Conservation (phyloP, 1,140 invertebrate species). For the Helicoverpa zea region DNA sequence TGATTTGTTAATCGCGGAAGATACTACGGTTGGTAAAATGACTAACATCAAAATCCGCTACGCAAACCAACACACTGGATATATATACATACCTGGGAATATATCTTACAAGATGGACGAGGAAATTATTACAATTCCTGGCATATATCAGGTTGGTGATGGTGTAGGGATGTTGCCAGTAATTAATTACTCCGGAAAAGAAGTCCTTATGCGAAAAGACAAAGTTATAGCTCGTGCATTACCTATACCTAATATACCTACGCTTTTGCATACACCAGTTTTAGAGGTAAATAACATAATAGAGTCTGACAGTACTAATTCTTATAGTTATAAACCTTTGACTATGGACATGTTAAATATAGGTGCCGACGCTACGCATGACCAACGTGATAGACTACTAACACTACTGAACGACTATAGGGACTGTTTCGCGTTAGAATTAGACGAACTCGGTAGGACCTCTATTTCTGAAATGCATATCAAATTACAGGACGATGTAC, state of each 20-base stretch:
- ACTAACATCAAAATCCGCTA: too few relatives aligned
- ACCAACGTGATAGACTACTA: not conserved
- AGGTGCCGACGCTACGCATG: not conserved
- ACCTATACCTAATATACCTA: not conserved
- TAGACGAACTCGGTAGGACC: not conserved
- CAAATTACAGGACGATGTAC: not conserved
- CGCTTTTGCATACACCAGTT: too few relatives aligned
- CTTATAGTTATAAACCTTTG: not conserved
- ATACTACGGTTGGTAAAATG: too few relatives aligned
- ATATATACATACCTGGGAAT: not conserved
- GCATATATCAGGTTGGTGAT: not conserved
- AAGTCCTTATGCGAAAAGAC: not conserved
- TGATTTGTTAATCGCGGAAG: too few relatives aligned
- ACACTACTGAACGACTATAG: not conserved
- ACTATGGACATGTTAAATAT: not conserved
- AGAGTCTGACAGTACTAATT: not conserved
- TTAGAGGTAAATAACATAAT: not conserved
- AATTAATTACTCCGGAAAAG: not conserved
- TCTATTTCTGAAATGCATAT: not conserved
- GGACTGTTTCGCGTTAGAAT: not conserved
- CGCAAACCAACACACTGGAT: not conserved
- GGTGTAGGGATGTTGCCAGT: not conserved
- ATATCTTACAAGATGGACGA: not conserved
- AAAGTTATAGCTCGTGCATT: not conserved
- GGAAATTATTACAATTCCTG: not conserved